Conservation (phyloP, 2,113 vertebrate genomes). For the Axis porcinus region DNA sequence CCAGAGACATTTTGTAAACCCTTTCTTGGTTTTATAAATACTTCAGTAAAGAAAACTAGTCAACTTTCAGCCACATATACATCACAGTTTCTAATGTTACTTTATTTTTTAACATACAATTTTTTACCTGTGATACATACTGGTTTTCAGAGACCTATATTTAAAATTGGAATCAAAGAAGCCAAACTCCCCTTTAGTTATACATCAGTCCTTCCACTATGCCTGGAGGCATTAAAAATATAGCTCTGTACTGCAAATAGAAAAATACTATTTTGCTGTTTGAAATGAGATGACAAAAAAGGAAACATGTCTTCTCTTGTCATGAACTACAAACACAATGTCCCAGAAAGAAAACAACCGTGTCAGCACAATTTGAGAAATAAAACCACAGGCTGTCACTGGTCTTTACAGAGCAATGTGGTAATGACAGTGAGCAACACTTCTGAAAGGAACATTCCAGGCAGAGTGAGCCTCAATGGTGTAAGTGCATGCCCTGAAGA, state of each 20-base stretch:
- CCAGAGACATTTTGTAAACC: neutral
- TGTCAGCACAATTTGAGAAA: conserved; percentile 28
- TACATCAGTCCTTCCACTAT: neutral
- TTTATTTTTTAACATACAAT: neutral
- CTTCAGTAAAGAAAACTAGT: neutral
- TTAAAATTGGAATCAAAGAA: conserved; percentile 24
- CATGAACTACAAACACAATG: neutral
- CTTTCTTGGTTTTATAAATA: neutral
- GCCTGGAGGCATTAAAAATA: neutral
- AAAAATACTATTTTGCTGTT: neutral
- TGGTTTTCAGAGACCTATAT: neutral
- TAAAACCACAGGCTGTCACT: neutral
- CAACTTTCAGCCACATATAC: neutral
- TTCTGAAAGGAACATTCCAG: neutral
- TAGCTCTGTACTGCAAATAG: neutral
- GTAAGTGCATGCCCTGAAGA: neutral
- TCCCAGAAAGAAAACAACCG: conserved; percentile 4
- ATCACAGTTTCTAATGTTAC: neutral
- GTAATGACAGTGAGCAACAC: neutral
- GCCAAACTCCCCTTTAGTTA: neutral
- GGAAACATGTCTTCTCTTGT: neutral
- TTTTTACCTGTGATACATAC: neutral
- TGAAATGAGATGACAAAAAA: neutral
- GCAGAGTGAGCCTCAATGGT: neutral
- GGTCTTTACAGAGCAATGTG: neutral